Evolutionary conservation across 2,113 vertebrate species (phyloP).

Genomic region (Mustela nigripes): DNA sequence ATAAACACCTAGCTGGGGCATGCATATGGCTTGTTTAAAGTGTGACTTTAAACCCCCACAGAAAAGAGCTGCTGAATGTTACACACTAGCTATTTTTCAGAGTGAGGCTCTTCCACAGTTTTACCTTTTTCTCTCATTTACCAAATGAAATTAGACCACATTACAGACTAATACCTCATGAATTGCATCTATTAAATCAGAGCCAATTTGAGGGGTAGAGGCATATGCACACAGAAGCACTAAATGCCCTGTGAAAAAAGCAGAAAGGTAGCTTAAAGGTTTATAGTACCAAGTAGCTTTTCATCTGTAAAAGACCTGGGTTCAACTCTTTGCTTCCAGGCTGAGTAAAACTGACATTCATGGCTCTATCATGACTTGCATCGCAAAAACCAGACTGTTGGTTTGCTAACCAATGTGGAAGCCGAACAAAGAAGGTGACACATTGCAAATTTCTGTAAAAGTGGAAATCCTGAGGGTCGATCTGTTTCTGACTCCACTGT

Average conservation of each 20-base stretch:
- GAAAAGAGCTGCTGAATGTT: constrained; percentile 68
- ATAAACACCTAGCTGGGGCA: constrained; percentile 35
- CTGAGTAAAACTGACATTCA: constrained; percentile 54
- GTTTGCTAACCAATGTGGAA: neutral
- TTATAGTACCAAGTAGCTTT: constrained; percentile 56
- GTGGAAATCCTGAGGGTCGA: neutral
- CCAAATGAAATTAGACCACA: constrained; percentile 73
- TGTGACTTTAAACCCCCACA: constrained; percentile 61
- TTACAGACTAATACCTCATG: constrained; percentile 71
- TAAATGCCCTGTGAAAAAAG: constrained; percentile 51
- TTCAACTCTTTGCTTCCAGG: constrained; percentile 74
- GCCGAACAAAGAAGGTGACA: neutral
- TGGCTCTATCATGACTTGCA: neutral
- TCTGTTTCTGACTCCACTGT: neutral
- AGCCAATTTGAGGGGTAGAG: constrained; percentile 48
- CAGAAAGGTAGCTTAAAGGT: constrained; percentile 12
- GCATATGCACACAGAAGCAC: constrained; percentile 21
- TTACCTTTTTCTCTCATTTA: constrained; percentile 72
- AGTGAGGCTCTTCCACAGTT: constrained; percentile 59
- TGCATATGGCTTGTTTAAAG: constrained; percentile 20
- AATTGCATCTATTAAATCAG: constrained; percentile 69
- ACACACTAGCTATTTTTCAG: constrained; percentile 67
- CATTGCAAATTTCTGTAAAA: constrained; percentile 7
- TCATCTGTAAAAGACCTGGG: neutral
- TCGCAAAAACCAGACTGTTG: constrained; percentile 32